Evolutionary conservation across 2,113 vertebrate species (phyloP), one percentile per base, ranked within the genome.

Genomic region (Craseonycteris thonglongyai): DNA sequence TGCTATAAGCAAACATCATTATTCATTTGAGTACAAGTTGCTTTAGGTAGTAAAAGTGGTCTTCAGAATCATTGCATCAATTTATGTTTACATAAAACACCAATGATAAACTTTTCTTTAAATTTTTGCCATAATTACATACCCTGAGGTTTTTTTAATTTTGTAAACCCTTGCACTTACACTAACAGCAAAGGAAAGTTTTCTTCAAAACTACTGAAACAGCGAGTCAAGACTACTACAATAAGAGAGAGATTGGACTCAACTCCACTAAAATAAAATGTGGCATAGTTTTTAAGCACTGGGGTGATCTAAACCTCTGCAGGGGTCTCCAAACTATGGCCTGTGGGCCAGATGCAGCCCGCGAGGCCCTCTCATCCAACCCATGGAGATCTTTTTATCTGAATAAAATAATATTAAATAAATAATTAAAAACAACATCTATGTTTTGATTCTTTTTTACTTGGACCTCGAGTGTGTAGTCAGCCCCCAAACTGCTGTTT

Each of bases 301-400:
- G 2, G 1, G 3, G 21, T 40, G 19, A 51, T 5, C 6, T 38
- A 10, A 12, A 63, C n/a, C n/a, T n/a, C n/a, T n/a, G n/a, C n/a
- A n/a, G n/a, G n/a, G n/a, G n/a, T n/a, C n/a, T n/a, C n/a, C n/a
- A n/a, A n/a, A n/a, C n/a, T n/a, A n/a, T n/a, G n/a, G n/a, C n/a
- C n/a, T n/a, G n/a, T n/a, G n/a, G n/a, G n/a, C n/a, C n/a, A n/a
- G n/a, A n/a, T n/a, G n/a, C n/a, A n/a, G n/a, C n/a, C n/a, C n/a
- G n/a, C n/a, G n/a, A n/a, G n/a, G n/a, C n/a, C n/a, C n/a, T n/a
- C n/a, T n/a, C n/a, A n/a, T n/a, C n/a, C n/a, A n/a, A n/a, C n/a
- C n/a, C n/a, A n/a, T n/a, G n/a, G n/a, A n/a, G n/a, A n/a, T n/a
- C n/a, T n/a, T n/a, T n/a, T n/a, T n/a, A n/a, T n/a, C n/a, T n/a